Base-by-base conservation (phyloP, 2,113 vertebrate species). In the Lepus europaeus region DNA sequence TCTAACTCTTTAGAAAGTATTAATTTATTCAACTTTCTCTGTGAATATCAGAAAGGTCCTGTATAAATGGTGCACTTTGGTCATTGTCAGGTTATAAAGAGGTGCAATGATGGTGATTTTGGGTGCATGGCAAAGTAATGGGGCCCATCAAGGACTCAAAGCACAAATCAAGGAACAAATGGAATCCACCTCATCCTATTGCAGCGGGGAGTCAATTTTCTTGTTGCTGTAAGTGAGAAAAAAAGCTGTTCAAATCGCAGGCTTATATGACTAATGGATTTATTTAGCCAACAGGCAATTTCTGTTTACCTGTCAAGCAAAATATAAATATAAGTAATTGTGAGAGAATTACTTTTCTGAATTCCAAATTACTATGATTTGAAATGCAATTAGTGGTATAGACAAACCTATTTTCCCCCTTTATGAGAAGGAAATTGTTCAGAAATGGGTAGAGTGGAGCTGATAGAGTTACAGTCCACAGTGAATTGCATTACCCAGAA, bases 251-350 rank as follows among this genome's bases (percentile, higher is more conserved):
- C 61, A 39, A 68, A 53, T 70, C 29, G 59, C 56, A 63, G 90
- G 92, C 79, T 84, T 23, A 23, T 19, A 5, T 31, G 76, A 64
- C 93, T 89, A 77, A 87, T 74, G 95, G 91, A 82, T 91, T 96
- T 94, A 95, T 95, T 81, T 89, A 83, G 76, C 64, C 93, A 84
- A 77, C 1, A 25, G 66, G 90, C 89, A 82, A 69, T 87, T 96
- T 96, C 95, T 87, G 93, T 90, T 93, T 94, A 97, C 91, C 94
- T 95, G 95, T 95, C 95, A 93, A 93, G 89, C 76, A 87, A 93
- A 95, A 93, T 88, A 91, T 84, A 96, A 96, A 87, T 83, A 78
- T 82, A 91, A 95, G 89, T 81, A 79, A 91, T 78, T 93, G 93
- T 95, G 89, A 68, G 86, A 63, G 87, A 87, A 77, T 81, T 80